Percentiles rank a stretch among this genome's conserved stretches.
Evolutionary conservation across 2,113 vertebrate genomes (phyloP).

Genomic region (Thermophis baileyi): DNA sequence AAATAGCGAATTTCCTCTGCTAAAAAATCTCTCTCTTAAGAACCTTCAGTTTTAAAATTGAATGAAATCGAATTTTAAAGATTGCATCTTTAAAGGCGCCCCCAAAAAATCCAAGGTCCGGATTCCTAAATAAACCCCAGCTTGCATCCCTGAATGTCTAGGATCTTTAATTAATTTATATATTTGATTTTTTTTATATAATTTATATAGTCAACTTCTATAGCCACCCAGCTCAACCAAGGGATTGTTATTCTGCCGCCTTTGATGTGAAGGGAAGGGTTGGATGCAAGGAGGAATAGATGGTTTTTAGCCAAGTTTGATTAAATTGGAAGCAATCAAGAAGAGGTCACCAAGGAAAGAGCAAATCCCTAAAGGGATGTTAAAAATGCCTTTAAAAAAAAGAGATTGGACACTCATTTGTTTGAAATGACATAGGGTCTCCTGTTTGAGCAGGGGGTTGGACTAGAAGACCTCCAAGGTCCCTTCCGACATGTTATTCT

Average conservation of each 20-base stretch:
- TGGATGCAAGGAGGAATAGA: too few relatives aligned
- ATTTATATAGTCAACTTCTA: not conserved
- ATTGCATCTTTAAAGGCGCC: too few relatives aligned
- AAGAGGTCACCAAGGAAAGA: not conserved
- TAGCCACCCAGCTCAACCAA: not conserved
- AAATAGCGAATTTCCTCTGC: not conserved
- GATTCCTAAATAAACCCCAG: not conserved
- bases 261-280: not conserved
- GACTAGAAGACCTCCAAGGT: not conserved
- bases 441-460: not conserved
- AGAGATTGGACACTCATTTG: not conserved
- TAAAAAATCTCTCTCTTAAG: too few relatives aligned
- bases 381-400: not conserved
- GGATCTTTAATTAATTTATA: not conserved
- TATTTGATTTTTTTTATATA: too few relatives aligned
- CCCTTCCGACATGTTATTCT: not conserved
- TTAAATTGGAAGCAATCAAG: too few relatives aligned
- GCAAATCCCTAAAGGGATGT: not conserved
- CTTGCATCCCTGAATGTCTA: not conserved
- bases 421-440: not conserved
- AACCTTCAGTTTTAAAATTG: too few relatives aligned
- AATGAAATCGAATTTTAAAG: too few relatives aligned
- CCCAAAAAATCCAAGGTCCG: fast-evolving
- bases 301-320: too few relatives aligned
- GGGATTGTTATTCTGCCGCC: not conserved